Conservation (phyloP, 2,113 vertebrate species). For the Hippocampus mohnikei region DNA sequence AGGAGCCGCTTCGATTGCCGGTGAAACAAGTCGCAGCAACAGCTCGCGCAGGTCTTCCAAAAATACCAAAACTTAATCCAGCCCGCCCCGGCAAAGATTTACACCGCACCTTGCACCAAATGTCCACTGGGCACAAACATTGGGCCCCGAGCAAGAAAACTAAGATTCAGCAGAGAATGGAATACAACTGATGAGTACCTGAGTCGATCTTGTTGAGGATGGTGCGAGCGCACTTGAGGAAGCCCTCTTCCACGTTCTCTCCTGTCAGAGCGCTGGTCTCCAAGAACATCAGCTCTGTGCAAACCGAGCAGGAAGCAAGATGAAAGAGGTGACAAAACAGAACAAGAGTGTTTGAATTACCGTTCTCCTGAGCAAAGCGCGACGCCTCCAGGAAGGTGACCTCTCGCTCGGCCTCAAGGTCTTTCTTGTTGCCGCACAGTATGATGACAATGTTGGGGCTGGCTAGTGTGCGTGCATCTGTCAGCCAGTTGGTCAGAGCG, state of each 20-base stretch:
- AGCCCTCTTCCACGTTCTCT: conserved; percentile 89
- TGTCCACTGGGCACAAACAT: too few species aligned
- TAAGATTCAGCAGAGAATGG: too few species aligned
- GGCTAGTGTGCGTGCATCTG: conserved; percentile 85
- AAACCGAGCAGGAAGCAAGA: background rate
- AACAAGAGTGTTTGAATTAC: conserved; percentile 43
- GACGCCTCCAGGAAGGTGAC: conserved; percentile 91
- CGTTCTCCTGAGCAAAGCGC: conserved; percentile 89
- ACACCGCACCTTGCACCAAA: background rate
- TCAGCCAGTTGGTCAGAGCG: conserved; percentile 87
- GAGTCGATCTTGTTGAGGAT: conserved; percentile 92
- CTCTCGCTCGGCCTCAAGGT: conserved; percentile 86
- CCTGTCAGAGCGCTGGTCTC: conserved; percentile 90
- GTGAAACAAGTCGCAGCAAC: too few species aligned
- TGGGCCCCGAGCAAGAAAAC: too few species aligned
- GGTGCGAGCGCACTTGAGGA: conserved; percentile 86
- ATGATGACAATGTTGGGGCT: conserved; percentile 92
- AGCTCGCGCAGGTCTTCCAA: too few species aligned
- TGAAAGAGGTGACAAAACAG: background rate
- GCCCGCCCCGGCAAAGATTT: too few species aligned
- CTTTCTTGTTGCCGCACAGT: conserved; percentile 91
- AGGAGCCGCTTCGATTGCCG: too few species aligned
- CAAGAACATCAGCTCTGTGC: conserved; percentile 85
- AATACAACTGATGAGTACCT: conserved; percentile 63
- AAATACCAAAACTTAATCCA: too few species aligned